Conservation (phyloP, 2,888 invertebrate genomes). For the Epinotia nisella region DNA sequence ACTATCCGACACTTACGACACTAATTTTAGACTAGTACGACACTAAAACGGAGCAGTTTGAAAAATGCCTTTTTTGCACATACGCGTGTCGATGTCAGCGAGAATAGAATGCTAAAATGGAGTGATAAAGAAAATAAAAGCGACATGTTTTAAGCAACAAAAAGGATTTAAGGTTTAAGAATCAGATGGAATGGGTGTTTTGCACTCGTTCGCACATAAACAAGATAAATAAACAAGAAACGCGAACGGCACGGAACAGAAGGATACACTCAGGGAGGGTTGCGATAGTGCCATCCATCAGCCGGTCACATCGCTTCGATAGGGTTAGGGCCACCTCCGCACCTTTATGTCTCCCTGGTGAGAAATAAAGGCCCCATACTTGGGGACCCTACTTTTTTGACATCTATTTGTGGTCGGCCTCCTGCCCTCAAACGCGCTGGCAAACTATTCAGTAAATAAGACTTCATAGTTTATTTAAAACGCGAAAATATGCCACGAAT, state of each 20-base stretch:
- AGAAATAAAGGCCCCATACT: conserved; percentile 76
- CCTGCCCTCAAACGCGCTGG: conserved; percentile 74
- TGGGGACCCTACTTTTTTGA: conserved; percentile 81
- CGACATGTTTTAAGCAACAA: conserved; percentile 43
- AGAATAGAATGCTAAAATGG: conserved; percentile 31
- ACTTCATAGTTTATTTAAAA: conserved; percentile 57
- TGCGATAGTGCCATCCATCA: conserved; percentile 82
- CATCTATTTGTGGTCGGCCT: conserved; percentile 83
- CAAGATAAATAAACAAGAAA: conserved; percentile 81
- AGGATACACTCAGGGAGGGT: conserved; percentile 73
- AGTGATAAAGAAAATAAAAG: conserved; percentile 42
- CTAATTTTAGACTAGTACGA: conserved; percentile 34
- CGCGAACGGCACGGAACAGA: conserved; percentile 68
- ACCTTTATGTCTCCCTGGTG: conserved; percentile 84
- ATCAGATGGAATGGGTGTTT: conserved; percentile 45
- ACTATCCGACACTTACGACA: conserved; percentile 36
- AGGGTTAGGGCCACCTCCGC: conserved; percentile 82
- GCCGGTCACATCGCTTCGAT: conserved; percentile 81
- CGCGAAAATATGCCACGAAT: conserved; percentile 30
- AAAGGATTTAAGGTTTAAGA: conserved; percentile 45
- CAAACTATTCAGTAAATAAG: conserved; percentile 52
- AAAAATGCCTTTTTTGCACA: conserved; percentile 25
- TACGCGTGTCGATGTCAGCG: conserved; percentile 1
- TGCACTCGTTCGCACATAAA: conserved; percentile 75
- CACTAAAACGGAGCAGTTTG: conserved; percentile 14